These are phyloP conservation scores for Ceratothoa steindachneri DNA, from an alignment of 2,888 invertebrate species.

Conservation along the genomic window DNA sequence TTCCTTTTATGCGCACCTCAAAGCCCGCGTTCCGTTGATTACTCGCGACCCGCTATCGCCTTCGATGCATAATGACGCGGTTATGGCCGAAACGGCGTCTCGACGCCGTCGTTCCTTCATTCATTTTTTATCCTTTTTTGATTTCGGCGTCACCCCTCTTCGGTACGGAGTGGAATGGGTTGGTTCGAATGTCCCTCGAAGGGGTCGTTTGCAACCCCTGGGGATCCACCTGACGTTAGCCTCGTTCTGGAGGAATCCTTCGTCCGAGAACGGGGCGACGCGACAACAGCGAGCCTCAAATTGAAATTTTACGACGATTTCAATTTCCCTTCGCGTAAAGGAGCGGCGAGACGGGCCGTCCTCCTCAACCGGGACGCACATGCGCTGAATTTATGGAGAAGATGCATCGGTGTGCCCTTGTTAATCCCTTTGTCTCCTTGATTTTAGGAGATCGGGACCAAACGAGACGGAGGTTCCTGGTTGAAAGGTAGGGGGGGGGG, in stretches of 20 bases:
- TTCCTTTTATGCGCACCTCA: too few species aligned
- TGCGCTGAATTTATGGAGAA: not conserved
- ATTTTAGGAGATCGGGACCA: not conserved
- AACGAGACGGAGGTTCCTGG: too few species aligned
- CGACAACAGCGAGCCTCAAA: slow-evolving; percentile 18
- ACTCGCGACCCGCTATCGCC: too few species aligned
- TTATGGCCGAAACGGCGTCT: too few species aligned
- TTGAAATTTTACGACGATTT: slow-evolving; percentile 39
- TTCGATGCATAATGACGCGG: too few species aligned
- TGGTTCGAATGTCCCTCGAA: slow-evolving; percentile 9
- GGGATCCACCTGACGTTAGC: not conserved
- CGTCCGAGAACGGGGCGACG: not conserved
- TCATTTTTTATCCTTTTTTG: not conserved
- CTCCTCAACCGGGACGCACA: too few species aligned
- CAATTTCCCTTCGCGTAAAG: slow-evolving; percentile 30
- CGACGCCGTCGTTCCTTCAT: not conserved
- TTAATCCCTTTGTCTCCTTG: not conserved
- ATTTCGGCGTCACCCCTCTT: not conserved
- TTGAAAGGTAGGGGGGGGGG: too few species aligned
- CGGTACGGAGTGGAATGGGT: not conserved
- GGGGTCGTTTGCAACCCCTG: not conserved
- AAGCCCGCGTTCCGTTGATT: too few species aligned
- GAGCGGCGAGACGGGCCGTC: slow-evolving; percentile 14
- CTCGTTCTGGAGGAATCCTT: not conserved
- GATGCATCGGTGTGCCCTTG: not conserved